phyloP scores from a whole-genome alignment of 2,113 vertebrate species.

The Cinclus mexicanus region DNA sequence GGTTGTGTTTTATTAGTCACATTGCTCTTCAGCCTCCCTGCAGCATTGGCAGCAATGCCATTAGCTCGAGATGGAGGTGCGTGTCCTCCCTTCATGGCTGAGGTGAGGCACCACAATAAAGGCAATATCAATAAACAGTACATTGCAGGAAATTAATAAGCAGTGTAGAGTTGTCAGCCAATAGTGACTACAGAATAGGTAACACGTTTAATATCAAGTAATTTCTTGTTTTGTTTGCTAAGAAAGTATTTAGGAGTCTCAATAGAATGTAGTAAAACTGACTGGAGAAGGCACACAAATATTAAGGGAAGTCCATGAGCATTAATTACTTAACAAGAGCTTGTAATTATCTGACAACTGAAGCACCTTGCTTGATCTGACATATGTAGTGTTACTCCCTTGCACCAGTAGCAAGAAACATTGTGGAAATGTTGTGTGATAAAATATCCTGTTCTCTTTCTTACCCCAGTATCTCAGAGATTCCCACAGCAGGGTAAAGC shows the following conservation, averaged over 20 bases:
- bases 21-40: slow-evolving; percentile 63
- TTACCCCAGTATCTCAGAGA: neutral
- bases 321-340: neutral
- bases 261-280: neutral
- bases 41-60: slow-evolving; percentile 15
- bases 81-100: slow-evolving; percentile 35
- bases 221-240: slow-evolving; percentile 4
- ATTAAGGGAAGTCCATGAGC: neutral
- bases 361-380: neutral
- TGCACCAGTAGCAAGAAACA: neutral
- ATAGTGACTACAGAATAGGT: neutral
- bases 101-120: slow-evolving; percentile 37
- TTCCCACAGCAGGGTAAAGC: neutral
- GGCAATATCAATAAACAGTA: slow-evolving; percentile 43
- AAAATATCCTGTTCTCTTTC: neutral
- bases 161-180: neutral
- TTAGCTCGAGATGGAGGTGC: slow-evolving; percentile 27
- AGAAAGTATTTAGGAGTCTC: neutral
- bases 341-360: neutral
- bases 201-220: neutral
- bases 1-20: slow-evolving; percentile 48
- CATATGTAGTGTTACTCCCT: neutral
- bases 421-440: neutral
- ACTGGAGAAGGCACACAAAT: neutral
- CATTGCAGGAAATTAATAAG: slow-evolving; percentile 39